phyloP scores from a whole-genome alignment of 2,888 invertebrate genomes.

The Acleris cristana region DNA sequence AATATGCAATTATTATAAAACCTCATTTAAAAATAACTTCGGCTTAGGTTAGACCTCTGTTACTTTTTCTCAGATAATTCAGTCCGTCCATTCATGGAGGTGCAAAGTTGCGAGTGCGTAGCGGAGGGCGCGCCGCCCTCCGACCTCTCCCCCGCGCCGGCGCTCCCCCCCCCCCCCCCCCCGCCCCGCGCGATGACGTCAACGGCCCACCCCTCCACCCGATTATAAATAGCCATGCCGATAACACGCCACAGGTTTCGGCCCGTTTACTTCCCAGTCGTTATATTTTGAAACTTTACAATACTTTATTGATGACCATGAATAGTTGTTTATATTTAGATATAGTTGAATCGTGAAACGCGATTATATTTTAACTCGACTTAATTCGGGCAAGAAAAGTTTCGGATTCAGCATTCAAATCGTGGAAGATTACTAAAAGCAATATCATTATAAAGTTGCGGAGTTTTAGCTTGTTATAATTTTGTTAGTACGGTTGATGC shows the following conservation, averaged over 20 bases:
- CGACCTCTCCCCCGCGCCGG: conserved; percentile 48
- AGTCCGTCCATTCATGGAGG: conserved; percentile 80
- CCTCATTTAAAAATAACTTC: conserved; percentile 42
- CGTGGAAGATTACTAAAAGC: not conserved
- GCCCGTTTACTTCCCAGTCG: conserved; percentile 49
- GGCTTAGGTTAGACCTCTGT: conserved; percentile 63
- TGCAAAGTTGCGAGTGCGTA: conserved; percentile 82
- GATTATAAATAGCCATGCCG: conserved; percentile 77
- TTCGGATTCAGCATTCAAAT: conserved; percentile 9
- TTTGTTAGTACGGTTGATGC: not conserved
- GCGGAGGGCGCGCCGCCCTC: conserved; percentile 68
- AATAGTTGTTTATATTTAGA: not conserved
- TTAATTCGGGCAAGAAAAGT: not conserved
- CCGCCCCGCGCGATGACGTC: conserved; percentile 72
- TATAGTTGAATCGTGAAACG: not conserved
- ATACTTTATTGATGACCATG: conserved; percentile 23
- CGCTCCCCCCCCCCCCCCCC: conserved; percentile 46
- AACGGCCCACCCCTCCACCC: conserved; percentile 74
- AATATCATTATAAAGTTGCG: not conserved
- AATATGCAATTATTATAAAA: conserved; percentile 1
- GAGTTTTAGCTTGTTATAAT: not conserved
- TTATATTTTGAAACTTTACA: conserved; percentile 28
- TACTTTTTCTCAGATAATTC: conserved; percentile 70
- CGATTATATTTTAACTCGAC: conserved; percentile 2
- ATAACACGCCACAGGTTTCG: conserved; percentile 80